A percentile compares a stretch with the other conserved stretches of the same genome.
Conservation (phyloP, 64 coral and sea anemone species). For the Anthopleura sola region DNA sequence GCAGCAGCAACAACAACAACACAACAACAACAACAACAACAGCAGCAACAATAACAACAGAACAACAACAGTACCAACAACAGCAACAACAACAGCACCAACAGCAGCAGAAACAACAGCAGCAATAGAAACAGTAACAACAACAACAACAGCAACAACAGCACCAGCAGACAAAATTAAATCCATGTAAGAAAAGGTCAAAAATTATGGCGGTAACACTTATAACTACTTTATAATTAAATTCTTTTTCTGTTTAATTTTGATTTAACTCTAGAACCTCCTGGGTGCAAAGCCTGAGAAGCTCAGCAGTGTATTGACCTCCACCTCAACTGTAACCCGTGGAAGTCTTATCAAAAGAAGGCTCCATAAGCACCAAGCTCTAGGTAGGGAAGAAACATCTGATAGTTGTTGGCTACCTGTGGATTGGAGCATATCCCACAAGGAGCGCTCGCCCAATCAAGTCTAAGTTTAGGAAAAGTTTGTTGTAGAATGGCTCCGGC, state of each 20-base stretch:
- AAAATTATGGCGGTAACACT: not conserved
- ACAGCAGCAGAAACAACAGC: not conserved
- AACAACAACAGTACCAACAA: not conserved
- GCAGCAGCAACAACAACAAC: not conserved
- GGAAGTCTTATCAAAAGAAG: conserved; percentile 81
- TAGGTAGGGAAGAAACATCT: conserved; percentile 25
- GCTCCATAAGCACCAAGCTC: conserved; percentile 64
- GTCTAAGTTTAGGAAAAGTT: too few species aligned
- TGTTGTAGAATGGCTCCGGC: too few species aligned
- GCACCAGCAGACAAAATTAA: too few species aligned
- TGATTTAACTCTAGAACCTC: conserved; percentile 42
- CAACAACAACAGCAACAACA: too few species aligned
- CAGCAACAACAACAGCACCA: not conserved
- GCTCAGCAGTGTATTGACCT: conserved; percentile 50
- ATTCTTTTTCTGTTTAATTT: not conserved
- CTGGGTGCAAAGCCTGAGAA: conserved; percentile 60
- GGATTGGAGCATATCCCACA: not conserved
- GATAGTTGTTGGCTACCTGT: not conserved
- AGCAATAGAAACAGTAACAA: not conserved
- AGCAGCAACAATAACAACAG: not conserved
- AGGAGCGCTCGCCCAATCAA: too few species aligned
- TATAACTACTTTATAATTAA: not conserved
- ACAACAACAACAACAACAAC: not conserved
- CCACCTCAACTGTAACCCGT: conserved; percentile 54
- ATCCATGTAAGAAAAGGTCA: too few species aligned